These are phyloP conservation scores for Zaprionus vittiger DNA, from an alignment of 1,140 invertebrate species.

Conservation along the genomic window DNA sequence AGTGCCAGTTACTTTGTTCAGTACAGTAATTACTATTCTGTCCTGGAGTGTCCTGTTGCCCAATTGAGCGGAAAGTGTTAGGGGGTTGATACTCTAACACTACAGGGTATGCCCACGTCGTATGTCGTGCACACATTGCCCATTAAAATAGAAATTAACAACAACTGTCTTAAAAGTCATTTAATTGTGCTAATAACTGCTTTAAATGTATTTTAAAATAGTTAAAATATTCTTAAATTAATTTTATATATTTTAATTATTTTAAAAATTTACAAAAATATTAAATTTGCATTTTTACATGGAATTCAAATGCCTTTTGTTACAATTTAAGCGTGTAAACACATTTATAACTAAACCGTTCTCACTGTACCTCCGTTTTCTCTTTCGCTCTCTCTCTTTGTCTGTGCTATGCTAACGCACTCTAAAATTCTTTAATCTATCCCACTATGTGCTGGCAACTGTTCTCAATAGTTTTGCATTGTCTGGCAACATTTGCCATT, in stretches of 20 bases:
- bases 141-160: constrained; percentile 16
- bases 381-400: constrained; percentile 3
- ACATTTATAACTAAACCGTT: constrained; percentile 1
- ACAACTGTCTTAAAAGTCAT: constrained; percentile 18
- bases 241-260: not conserved
- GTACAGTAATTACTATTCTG: constrained; percentile 46
- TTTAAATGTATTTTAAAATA: not conserved
- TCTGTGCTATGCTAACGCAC: not conserved
- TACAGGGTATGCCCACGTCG: constrained; percentile 8
- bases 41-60: constrained; percentile 62
- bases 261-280: not conserved
- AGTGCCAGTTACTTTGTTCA: not conserved
- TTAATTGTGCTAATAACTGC: not conserved
- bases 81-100: constrained; percentile 25
- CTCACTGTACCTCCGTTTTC: not conserved
- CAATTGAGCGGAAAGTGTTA: constrained; percentile 71
- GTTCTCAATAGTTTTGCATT: constrained; percentile 32
- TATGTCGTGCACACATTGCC: not conserved
- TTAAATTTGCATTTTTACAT: not conserved
- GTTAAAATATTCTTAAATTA: not conserved
- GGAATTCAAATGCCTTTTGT: not conserved
- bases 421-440: constrained; percentile 2
- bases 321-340: not conserved
- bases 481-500: constrained; percentile 36
- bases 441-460: constrained; percentile 8